These are phyloP conservation scores for Elephas maximus DNA, from an alignment of 2,113 vertebrate species.

Conservation along the genomic window DNA sequence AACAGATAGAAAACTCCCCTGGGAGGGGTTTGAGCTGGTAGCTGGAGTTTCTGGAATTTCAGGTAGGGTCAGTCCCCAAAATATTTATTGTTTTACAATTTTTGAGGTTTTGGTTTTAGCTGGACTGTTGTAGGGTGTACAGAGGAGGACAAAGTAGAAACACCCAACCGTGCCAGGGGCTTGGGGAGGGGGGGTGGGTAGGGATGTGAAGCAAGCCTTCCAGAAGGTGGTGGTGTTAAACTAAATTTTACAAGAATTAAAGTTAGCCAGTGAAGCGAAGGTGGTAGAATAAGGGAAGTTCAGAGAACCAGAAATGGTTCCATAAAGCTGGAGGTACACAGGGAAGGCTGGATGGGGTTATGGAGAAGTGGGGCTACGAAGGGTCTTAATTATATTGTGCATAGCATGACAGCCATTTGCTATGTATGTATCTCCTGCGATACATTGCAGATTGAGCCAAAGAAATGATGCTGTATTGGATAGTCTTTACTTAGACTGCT, in stretches of 20 bases:
- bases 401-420: background rate
- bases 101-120: constrained; percentile 24
- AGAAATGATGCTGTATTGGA: background rate
- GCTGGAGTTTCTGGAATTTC: background rate
- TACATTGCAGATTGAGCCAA: background rate
- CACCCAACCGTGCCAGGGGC: background rate
- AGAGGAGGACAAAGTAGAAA: background rate
- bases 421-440: background rate
- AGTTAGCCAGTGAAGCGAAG: background rate
- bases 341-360: too few species aligned
- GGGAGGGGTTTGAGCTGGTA: too few species aligned
- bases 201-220: background rate
- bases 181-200: too few species aligned
- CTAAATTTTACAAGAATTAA: background rate
- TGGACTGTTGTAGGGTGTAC: background rate
- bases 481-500: background rate
- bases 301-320: background rate
- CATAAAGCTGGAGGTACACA: background rate
- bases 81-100: background rate
- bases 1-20: background rate
- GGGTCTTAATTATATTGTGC: background rate
- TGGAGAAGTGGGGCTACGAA: background rate
- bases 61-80: background rate
- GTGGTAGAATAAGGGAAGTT: background rate
- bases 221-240: background rate